These are phyloP conservation scores for Cosmia trapezina DNA, from an alignment of 2,888 invertebrate genomes.

Conservation along the genomic window DNA sequence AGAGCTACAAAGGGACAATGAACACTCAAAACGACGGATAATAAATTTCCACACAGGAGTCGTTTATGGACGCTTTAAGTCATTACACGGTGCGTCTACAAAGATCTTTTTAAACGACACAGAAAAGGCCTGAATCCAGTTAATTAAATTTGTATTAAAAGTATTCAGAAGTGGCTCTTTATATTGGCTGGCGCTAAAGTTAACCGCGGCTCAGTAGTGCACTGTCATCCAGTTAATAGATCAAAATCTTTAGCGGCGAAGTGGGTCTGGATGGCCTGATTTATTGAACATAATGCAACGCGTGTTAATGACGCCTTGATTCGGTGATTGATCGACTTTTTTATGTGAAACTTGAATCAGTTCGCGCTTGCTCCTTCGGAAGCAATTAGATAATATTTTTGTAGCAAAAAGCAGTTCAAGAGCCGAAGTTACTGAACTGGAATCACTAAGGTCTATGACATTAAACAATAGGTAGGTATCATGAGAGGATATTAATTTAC, in stretches of 20 bases:
- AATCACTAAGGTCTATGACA: conserved; percentile 54
- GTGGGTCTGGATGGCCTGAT: conserved; percentile 83
- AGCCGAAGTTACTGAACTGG: conserved; percentile 51
- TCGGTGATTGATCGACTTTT: conserved; percentile 88
- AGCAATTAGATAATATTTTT: conserved; percentile 75
- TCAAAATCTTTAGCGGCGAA: conserved; percentile 85
- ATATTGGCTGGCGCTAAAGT: conserved; percentile 87
- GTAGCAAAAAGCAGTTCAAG: conserved; percentile 54
- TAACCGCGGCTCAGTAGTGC: conserved; percentile 78
- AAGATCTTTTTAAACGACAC: conserved; percentile 85
- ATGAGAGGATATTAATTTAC: conserved; percentile 36
- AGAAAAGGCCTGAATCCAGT: conserved; percentile 83
- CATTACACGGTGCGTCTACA: conserved; percentile 87
- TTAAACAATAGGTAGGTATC: conserved; percentile 53
- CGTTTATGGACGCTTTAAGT: conserved; percentile 87
- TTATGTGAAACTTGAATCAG: conserved; percentile 78
- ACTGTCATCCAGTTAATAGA: conserved; percentile 87
- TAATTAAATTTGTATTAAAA: conserved; percentile 89
- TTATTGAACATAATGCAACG: conserved; percentile 86
- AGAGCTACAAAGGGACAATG: conserved; percentile 80
- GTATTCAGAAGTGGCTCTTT: conserved; percentile 84
- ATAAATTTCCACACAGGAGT: conserved; percentile 87
- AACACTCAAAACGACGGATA: conserved; percentile 80
- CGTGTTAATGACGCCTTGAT: conserved; percentile 87
- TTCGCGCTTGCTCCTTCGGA: conserved; percentile 82